phyloP scores from a whole-genome alignment of 2,888 invertebrate species.

The Archips xylosteana region DNA sequence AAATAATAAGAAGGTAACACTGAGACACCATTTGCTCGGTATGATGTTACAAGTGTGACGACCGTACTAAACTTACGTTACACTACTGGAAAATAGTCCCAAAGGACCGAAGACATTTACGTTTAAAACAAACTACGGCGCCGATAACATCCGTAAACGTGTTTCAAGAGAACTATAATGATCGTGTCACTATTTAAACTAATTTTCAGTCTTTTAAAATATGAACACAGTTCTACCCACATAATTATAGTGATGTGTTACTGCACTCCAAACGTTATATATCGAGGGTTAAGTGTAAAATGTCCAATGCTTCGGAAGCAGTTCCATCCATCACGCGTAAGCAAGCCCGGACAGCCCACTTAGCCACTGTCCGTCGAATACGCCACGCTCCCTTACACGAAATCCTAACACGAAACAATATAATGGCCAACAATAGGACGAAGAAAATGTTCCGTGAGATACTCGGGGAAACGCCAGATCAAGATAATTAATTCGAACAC shows the following conservation, averaged over 20 bases:
- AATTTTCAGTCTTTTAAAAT: too few relatives aligned
- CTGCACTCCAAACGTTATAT: background rate
- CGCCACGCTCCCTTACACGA: constrained; percentile 15
- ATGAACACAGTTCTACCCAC: too few relatives aligned
- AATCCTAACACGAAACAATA: constrained; percentile 17
- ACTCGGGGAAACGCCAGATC: background rate
- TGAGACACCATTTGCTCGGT: too few relatives aligned
- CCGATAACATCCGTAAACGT: too few relatives aligned
- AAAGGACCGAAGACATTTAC: too few relatives aligned
- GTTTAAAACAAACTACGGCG: too few relatives aligned
- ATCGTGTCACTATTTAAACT: too few relatives aligned
- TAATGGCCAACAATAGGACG: constrained; percentile 10
- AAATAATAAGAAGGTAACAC: too few relatives aligned
- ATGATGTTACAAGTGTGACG: too few relatives aligned
- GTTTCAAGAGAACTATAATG: too few relatives aligned
- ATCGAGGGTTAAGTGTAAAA: constrained; percentile 48
- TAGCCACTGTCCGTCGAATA: constrained; percentile 68
- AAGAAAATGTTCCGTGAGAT: constrained; percentile 2
- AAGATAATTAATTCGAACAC: background rate
- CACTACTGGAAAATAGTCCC: too few relatives aligned
- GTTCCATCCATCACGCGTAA: constrained; percentile 75
- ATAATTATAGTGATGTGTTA: background rate
- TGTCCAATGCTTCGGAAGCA: constrained; percentile 52
- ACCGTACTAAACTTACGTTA: too few relatives aligned
- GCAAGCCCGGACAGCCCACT: constrained; percentile 76